Evolutionary conservation across 2,888 invertebrate genomes (phyloP).

Genomic region (Chloromyia formosa): DNA sequence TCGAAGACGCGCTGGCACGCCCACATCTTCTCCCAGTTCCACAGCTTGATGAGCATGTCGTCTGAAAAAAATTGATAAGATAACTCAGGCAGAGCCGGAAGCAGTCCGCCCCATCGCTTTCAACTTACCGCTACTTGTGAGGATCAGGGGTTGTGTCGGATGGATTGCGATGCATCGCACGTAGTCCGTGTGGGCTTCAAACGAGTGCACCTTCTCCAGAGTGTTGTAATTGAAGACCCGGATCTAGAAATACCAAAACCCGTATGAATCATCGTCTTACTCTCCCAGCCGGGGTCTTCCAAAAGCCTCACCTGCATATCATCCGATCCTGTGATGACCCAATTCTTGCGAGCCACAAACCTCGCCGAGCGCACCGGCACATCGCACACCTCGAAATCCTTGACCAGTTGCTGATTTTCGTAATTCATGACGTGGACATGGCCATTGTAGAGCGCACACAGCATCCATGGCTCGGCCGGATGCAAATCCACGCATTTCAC

Average conservation of each 20-base stretch:
- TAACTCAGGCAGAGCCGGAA: not conserved
- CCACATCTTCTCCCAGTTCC: conserved; percentile 99
- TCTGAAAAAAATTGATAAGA: conserved; percentile 68
- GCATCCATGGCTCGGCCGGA: conserved; percentile 98
- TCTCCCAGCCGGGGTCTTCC: not conserved
- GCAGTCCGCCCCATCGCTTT: not conserved
- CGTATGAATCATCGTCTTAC: not conserved
- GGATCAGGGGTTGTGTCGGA: conserved; percentile 95
- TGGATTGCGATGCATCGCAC: conserved; percentile 95
- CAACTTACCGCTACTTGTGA: conserved; percentile 93
- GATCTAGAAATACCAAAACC: conserved; percentile 63
- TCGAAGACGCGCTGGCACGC: conserved; percentile 98
- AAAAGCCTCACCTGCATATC: conserved; percentile 76
- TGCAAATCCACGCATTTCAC: conserved; percentile 98
- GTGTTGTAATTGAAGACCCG: conserved; percentile 99
- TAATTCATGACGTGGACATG: conserved; percentile 99
- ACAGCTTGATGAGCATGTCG: conserved; percentile 97
- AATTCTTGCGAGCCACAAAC: conserved; percentile 97
- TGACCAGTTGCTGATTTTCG: conserved; percentile 90
- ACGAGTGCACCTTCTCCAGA: conserved; percentile 91
- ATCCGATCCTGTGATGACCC: conserved; percentile 98
- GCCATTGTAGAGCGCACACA: conserved; percentile 97
- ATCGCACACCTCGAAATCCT: conserved; percentile 94
- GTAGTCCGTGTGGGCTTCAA: conserved; percentile 99
- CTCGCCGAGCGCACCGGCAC: conserved; percentile 95